Evolutionary conservation across 2,797 vertebrate species (phyloP).

Genomic region (Galagoides demidoff): DNA sequence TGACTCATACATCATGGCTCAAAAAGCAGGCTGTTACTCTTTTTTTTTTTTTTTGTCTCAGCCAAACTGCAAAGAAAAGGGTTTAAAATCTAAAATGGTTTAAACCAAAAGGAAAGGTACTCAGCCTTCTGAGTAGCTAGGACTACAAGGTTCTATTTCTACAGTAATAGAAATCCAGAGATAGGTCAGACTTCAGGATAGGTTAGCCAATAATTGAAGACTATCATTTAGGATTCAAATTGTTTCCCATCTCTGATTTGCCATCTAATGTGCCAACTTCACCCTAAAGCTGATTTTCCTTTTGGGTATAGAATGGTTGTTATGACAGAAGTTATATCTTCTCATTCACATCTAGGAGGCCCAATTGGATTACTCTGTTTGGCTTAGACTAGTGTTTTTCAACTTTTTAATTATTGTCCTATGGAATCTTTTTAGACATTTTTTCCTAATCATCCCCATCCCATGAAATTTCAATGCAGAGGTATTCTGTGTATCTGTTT

Average conservation of each 20-base stretch:
- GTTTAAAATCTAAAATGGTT: background rate
- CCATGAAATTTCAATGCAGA: slow-evolving; percentile 2
- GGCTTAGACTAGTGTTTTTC: background rate
- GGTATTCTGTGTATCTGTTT: background rate
- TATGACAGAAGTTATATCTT: background rate
- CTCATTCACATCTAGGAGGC: background rate
- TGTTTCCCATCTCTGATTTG: slow-evolving; percentile 25
- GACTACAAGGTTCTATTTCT: too few relatives aligned
- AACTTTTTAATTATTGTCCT: background rate
- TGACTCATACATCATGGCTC: background rate
- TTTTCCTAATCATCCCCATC: background rate
- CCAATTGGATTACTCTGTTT: background rate
- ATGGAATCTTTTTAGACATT: background rate
- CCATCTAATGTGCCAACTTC: background rate
- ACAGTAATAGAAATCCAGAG: background rate
- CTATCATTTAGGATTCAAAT: background rate
- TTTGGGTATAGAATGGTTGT: background rate
- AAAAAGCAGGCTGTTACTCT: background rate
- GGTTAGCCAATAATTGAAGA: background rate
- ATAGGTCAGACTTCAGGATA: background rate
- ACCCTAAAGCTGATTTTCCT: slow-evolving; percentile 5
- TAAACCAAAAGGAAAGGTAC: slow-evolving; percentile 40
- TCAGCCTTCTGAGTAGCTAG: background rate
- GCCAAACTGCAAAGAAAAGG: too few relatives aligned
- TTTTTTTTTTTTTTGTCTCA: background rate